Evolutionary conservation across 2,113 vertebrate species (phyloP).

Genomic region (Glaucomys volans): DNA sequence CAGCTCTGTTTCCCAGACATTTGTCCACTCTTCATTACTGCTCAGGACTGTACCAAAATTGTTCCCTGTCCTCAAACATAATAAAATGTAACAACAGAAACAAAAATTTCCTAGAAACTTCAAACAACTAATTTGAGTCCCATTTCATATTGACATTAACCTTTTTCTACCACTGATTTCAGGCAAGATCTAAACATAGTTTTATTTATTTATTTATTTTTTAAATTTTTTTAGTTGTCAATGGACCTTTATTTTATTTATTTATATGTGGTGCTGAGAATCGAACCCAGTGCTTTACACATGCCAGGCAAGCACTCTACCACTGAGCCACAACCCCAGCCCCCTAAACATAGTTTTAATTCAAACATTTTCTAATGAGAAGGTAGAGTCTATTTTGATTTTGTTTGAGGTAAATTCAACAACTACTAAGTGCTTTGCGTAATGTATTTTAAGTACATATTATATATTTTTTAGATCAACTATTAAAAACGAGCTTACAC

Average conservation of each 20-base stretch:
- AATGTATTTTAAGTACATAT: background rate
- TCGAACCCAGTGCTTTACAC: no score
- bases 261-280: no score
- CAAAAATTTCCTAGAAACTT: conserved; percentile 79
- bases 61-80: conserved; percentile 82
- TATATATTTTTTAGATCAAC: background rate
- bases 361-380: conserved; percentile 3
- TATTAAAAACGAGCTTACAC: background rate
- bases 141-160: conserved; percentile 69
- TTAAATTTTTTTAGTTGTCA: no score
- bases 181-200: background rate
- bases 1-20: conserved; percentile 48
- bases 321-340: no score
- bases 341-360: conserved; percentile 16
- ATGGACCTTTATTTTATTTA: no score
- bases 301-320: no score
- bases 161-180: conserved; percentile 47
- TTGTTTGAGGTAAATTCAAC: background rate
- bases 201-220: no score
- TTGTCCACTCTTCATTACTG: conserved; percentile 78
- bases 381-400: background rate
- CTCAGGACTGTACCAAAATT: conserved; percentile 80
- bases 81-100: conserved; percentile 81
- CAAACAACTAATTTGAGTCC: conserved; percentile 20
- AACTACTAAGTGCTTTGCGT: accelerated